Percentiles rank a stretch among this genome's conserved stretches.
These are phyloP conservation scores for Colaptes auratus DNA, from an alignment of 2,113 vertebrate species.

Conservation along the genomic window DNA sequence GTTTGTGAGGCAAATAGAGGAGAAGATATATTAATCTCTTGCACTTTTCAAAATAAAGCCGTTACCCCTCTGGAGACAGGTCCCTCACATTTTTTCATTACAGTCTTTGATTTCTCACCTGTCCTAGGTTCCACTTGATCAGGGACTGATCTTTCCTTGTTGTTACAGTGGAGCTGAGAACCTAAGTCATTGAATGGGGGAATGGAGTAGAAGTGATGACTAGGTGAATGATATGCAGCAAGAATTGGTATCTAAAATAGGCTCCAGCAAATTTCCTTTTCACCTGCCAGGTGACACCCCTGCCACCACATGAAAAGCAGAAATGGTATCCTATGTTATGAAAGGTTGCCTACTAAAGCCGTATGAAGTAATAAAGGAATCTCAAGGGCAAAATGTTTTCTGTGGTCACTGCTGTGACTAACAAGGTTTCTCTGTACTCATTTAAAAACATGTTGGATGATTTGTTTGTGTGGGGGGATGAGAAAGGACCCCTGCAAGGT, in stretches of 20 bases:
- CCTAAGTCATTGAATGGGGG: background rate
- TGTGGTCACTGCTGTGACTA: slow-evolving; percentile 34
- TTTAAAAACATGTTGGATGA: background rate
- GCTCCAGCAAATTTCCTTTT: background rate
- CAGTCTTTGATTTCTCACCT: background rate
- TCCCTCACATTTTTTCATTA: background rate
- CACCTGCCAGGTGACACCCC: background rate
- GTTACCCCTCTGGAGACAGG: background rate
- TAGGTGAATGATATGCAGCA: background rate
- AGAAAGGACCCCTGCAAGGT: slow-evolving; percentile 1
- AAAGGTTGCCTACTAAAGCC: slow-evolving; percentile 2
- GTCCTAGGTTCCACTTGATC: background rate
- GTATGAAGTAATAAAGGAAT: slow-evolving; percentile 6
- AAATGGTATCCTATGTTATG: background rate
- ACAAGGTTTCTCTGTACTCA: background rate
- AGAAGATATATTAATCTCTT: background rate
- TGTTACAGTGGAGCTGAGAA: background rate
- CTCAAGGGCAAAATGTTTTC: background rate
- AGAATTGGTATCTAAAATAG: background rate
- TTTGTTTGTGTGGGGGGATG: background rate
- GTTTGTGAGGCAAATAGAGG: background rate
- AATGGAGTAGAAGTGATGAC: background rate
- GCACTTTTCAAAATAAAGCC: background rate
- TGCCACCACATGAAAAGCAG: background rate
- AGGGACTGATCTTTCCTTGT: background rate